Percentiles rank a stretch among this genome's conserved stretches.
Conservation (phyloP, 2,797 vertebrate species). For the Paramormyrops hopkinsi region DNA sequence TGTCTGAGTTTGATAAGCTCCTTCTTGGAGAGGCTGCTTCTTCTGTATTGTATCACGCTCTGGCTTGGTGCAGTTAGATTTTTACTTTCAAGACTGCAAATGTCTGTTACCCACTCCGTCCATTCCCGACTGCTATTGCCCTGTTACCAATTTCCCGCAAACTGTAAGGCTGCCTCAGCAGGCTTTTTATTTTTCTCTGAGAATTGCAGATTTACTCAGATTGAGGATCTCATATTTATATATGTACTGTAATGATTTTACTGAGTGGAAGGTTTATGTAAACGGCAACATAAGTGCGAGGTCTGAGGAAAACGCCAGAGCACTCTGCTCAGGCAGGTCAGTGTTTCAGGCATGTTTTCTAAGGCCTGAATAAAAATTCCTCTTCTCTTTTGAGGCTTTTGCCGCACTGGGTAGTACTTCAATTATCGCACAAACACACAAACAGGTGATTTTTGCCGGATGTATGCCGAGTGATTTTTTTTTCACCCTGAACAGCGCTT, state of each 20-base stretch:
- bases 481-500: not conserved
- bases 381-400: not conserved
- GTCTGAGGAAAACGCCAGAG: not conserved
- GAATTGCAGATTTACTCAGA: not conserved
- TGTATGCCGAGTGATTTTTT: not conserved
- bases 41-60: not conserved
- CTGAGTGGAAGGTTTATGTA: not conserved
- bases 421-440: not conserved
- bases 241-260: not conserved
- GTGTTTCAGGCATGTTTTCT: not conserved
- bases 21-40: not conserved
- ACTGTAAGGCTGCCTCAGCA: not conserved
- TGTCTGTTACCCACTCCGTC: not conserved
- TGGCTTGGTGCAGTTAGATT: not conserved
- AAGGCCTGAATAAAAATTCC: not conserved
- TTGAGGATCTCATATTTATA: not conserved
- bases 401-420: not conserved
- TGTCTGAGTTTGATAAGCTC: not conserved
- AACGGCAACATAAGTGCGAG: not conserved
- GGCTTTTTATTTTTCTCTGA: not conserved
- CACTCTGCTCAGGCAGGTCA: not conserved
- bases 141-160: not conserved
- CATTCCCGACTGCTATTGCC: not conserved
- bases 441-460: not conserved
- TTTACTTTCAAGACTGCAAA: not conserved